These are phyloP conservation scores for Mantis religiosa DNA, from an alignment of 2,888 invertebrate genomes.

Conservation along the genomic window DNA sequence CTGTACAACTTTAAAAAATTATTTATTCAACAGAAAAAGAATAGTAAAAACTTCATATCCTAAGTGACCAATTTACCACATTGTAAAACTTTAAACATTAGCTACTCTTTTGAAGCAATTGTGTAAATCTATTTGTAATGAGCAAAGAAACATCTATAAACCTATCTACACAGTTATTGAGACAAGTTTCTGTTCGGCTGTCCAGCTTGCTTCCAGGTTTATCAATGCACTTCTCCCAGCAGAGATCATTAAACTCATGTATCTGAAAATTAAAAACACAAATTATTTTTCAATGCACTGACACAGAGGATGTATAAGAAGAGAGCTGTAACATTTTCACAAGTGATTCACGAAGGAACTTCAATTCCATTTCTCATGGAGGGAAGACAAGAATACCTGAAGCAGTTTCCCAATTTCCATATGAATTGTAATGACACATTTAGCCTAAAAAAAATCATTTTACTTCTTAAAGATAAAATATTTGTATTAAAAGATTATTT, in stretches of 20 bases:
- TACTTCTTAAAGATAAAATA: too few species aligned
- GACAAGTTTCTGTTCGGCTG: conserved; percentile 81
- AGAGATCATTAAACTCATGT: conserved; percentile 87
- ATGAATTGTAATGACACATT: too few species aligned
- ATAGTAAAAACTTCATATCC: conserved; percentile 6
- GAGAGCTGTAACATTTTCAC: too few species aligned
- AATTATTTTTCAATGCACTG: not conserved
- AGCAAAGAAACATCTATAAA: conserved; percentile 89
- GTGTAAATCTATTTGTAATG: conserved; percentile 84
- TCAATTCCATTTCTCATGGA: too few species aligned
- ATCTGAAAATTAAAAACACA: conserved; percentile 57
- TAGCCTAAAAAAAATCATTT: too few species aligned
- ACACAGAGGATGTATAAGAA: too few species aligned
- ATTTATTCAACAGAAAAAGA: not conserved
- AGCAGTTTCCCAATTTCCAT: too few species aligned
- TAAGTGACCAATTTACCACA: not conserved
- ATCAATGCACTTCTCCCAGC: conserved; percentile 95
- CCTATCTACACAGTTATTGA: conserved; percentile 88
- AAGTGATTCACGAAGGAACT: too few species aligned
- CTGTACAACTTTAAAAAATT: not conserved
- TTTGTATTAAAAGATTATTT: too few species aligned
- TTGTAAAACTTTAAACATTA: not conserved
- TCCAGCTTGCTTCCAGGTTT: conserved; percentile 85
- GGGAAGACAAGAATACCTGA: too few species aligned
- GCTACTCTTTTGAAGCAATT: conserved; percentile 72